A percentile compares a stretch with the other conserved stretches of the same genome.
Evolutionary conservation across 2,888 invertebrate species (phyloP).

Genomic region (Acanthosepion pharaonis): DNA sequence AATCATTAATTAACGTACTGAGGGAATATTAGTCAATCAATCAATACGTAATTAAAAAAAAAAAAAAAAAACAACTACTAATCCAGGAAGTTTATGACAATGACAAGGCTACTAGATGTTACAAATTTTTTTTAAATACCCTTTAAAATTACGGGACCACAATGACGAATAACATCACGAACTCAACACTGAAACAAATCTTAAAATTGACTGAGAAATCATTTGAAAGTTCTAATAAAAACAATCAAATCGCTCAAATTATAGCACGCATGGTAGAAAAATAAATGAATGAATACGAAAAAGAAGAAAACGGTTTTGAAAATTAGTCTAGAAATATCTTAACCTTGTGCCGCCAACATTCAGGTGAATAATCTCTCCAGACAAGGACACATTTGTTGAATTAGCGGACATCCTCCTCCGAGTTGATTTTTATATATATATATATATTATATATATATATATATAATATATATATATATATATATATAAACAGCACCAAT

Average conservation of each 20-base stretch:
- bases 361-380: slow-evolving; percentile 86
- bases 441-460: background rate
- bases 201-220: background rate
- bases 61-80: no score
- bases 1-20: no score
- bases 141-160: no score
- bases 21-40: no score
- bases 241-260: background rate
- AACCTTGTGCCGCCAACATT: slow-evolving; percentile 97
- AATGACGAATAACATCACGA: no score
- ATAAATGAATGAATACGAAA: background rate
- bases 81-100: no score
- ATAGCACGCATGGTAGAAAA: background rate
- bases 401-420: slow-evolving; percentile 35
- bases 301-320: background rate
- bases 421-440: background rate
- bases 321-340: slow-evolving; percentile 51
- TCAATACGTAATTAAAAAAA: no score
- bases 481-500: background rate
- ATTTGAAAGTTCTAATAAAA: background rate
- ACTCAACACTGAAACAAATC: background rate
- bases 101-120: no score
- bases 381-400: slow-evolving; percentile 51
- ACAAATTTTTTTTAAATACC: no score
- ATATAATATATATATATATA: no score